Conservation (phyloP, 2,888 invertebrate species). For the Ommatoiulus sabulosus region DNA sequence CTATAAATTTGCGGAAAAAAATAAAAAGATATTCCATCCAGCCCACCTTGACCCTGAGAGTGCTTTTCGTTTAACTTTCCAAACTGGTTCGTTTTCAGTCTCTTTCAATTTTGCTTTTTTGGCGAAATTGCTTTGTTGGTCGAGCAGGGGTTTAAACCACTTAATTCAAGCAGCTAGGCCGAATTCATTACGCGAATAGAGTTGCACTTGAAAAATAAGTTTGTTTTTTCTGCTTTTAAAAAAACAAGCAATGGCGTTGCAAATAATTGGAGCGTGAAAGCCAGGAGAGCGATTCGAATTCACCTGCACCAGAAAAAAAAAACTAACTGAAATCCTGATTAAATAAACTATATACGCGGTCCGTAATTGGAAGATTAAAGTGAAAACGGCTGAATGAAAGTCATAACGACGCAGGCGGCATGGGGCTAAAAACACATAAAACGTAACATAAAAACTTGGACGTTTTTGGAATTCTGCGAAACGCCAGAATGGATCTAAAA, state of each 20-base stretch:
- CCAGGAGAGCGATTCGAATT: constrained; percentile 17
- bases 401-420: neutral
- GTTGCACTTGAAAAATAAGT: constrained; percentile 4
- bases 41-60: constrained; percentile 28
- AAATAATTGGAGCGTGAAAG: constrained; percentile 40
- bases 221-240: neutral
- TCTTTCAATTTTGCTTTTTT: constrained; percentile 39
- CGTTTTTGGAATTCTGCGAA: neutral
- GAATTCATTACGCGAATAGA: constrained; percentile 40
- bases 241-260: neutral
- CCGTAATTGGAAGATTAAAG: constrained; percentile 31
- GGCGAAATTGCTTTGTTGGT: constrained; percentile 25
- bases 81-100: constrained; percentile 42
- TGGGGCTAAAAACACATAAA: neutral
- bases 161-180: constrained; percentile 35
- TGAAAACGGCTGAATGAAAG: constrained; percentile 27
- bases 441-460: neutral
- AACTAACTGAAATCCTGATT: constrained; percentile 27
- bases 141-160: constrained; percentile 9
- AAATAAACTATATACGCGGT: neutral
- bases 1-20: neutral
- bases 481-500: neutral
- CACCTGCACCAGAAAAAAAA: neutral
- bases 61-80: constrained; percentile 38
- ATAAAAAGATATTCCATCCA: neutral